These are phyloP conservation scores for Hippocampus zosterae DNA, from an alignment of 2,113 vertebrate species.

Conservation along the genomic window DNA sequence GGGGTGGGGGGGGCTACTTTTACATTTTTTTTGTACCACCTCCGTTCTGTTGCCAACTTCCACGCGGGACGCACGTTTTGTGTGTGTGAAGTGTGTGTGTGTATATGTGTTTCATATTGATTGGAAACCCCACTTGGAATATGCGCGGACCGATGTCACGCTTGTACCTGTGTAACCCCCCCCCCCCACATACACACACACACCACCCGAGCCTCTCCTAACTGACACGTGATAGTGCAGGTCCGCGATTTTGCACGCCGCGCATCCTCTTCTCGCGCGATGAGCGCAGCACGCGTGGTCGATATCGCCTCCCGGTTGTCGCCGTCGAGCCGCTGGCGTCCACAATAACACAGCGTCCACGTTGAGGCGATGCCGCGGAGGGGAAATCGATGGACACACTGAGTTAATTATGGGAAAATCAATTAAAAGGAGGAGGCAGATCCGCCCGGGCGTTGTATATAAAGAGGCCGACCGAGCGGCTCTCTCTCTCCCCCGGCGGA, in stretches of 20 bases:
- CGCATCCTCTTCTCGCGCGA: not conserved
- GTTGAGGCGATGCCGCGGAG: conserved; percentile 50
- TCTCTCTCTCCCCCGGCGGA: conserved; percentile 23
- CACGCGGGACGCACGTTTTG: not conserved
- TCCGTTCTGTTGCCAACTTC: not conserved
- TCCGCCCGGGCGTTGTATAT: conserved; percentile 49
- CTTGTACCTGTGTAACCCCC: not conserved
- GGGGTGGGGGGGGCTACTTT: not conserved
- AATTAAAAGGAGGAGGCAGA: conserved; percentile 77
- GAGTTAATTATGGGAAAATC: conserved; percentile 83
- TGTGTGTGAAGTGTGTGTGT: no score
- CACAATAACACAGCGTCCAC: conserved; percentile 42
- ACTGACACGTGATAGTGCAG: not conserved
- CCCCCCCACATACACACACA: not conserved
- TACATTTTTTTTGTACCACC: not conserved
- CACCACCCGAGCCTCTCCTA: not conserved
- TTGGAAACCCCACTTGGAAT: not conserved
- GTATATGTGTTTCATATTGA: not conserved
- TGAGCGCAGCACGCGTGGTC: conserved; percentile 37
- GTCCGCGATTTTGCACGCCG: not conserved
- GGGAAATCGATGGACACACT: conserved; percentile 78
- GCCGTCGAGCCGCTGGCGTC: conserved; percentile 45
- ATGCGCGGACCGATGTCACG: not conserved
- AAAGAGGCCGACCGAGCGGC: conserved; percentile 42
- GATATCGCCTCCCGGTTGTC: conserved; percentile 51